Evolutionary conservation across 2,113 vertebrate genomes (phyloP).

Genomic region (Sturnira hondurensis): DNA sequence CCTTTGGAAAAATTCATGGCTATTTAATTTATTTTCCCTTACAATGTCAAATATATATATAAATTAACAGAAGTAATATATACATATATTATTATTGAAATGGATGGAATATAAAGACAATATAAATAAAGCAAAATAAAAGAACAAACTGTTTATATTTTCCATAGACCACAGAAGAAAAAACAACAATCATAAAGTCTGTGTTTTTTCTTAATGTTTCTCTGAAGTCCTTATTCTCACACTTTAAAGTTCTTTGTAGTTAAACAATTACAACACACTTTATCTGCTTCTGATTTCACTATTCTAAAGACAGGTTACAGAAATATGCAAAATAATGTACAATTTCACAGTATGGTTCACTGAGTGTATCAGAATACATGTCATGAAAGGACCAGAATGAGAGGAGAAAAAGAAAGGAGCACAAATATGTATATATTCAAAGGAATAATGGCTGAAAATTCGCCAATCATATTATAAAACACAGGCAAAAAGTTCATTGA

Average conservation of each 20-base stretch:
- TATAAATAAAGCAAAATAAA: not conserved
- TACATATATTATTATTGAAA: not conserved
- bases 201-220: not conserved
- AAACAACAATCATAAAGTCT: not conserved
- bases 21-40: not conserved
- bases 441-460: not conserved
- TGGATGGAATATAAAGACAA: not conserved
- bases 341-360: not conserved
- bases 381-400: not conserved
- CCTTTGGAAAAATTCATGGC: not conserved
- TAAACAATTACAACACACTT: not conserved
- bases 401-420: not conserved
- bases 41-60: not conserved
- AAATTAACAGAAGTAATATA: no score
- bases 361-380: not conserved
- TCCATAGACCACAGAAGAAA: not conserved
- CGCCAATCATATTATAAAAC: not conserved
- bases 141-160: not conserved
- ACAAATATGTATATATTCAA: not conserved
- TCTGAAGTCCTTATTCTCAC: not conserved
- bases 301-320: not conserved
- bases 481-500: not conserved
- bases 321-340: not conserved
- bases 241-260: not conserved
- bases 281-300: not conserved